These are phyloP conservation scores for Cantharis nigra DNA, from an alignment of 2,888 invertebrate species.

Conservation along the genomic window DNA sequence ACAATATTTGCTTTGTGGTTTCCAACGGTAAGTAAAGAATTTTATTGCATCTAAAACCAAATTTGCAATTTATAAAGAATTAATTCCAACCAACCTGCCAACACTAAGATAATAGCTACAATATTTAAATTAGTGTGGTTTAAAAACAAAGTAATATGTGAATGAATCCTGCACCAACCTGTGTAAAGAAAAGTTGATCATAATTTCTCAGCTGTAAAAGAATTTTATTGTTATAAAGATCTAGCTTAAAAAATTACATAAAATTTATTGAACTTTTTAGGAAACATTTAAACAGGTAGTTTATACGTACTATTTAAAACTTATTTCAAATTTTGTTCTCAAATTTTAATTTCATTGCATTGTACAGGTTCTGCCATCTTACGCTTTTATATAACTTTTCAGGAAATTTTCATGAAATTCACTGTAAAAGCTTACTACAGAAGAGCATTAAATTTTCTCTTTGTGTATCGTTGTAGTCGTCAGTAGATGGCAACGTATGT, in stretches of 20 bases:
- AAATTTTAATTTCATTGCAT: background rate
- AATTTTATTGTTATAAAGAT: background rate
- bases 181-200: background rate
- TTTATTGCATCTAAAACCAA: too few relatives aligned
- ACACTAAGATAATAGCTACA: background rate
- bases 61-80: too few relatives aligned
- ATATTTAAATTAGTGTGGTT: background rate
- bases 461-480: background rate
- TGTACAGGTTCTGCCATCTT: background rate
- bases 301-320: background rate
- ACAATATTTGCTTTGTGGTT: too few relatives aligned
- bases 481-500: background rate
- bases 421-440: background rate
- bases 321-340: background rate
- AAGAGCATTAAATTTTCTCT: too few relatives aligned
- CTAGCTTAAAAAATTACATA: background rate
- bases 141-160: background rate
- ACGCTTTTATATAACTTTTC: background rate
- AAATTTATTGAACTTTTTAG: background rate
- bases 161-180: background rate
- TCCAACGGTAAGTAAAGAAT: too few relatives aligned
- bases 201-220: background rate
- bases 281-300: background rate
- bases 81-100: background rate
- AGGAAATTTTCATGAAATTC: background rate